Percentiles rank a stretch among this genome's conserved stretches.
Conservation (phyloP, 2,797 vertebrate genomes). For the Protonibea diacanthus region DNA sequence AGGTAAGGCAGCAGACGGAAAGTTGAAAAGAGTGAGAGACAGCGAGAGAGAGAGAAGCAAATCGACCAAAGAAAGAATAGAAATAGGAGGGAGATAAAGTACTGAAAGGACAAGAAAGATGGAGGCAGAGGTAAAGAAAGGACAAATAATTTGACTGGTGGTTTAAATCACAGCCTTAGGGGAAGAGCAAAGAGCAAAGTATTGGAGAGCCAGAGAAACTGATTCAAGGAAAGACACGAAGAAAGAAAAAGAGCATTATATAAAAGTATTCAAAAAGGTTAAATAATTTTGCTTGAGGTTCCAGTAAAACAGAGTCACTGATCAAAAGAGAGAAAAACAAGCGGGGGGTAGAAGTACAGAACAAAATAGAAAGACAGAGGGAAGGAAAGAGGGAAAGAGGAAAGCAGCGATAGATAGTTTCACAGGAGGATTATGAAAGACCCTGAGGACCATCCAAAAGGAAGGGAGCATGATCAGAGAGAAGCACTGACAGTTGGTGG, state of each 20-base stretch:
- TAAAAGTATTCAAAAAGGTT: constrained; percentile 49
- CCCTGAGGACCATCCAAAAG: constrained; percentile 62
- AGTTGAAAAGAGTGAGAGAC: constrained; percentile 54
- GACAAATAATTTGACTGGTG: constrained; percentile 56
- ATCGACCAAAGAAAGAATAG: constrained; percentile 37
- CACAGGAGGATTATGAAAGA: constrained; percentile 62
- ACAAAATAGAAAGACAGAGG: constrained; percentile 8
- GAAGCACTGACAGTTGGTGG: constrained; percentile 60
- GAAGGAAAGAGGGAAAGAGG: constrained; percentile 19
- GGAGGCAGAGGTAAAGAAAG: constrained; percentile 32
- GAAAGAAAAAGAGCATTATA: constrained; percentile 15
- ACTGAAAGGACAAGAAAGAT: constrained; percentile 21
- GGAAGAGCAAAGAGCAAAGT: constrained; percentile 23
- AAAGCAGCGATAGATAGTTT: constrained; percentile 42
- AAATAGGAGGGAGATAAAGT: constrained; percentile 42
- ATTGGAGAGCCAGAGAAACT: constrained; percentile 22
- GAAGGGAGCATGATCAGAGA: constrained; percentile 66
- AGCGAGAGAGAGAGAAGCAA: constrained; percentile 31
- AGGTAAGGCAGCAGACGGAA: constrained; percentile 40
- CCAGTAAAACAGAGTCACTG: constrained; percentile 9
- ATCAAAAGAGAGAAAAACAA: constrained; percentile 39
- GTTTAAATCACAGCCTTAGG: constrained; percentile 52
- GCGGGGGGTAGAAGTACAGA: constrained; percentile 29
- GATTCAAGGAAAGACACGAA: constrained; percentile 6
- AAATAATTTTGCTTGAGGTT: constrained; percentile 49